Evolutionary conservation across 2,797 vertebrate genomes (phyloP).

Genomic region (Coregonus suidteri): DNA sequence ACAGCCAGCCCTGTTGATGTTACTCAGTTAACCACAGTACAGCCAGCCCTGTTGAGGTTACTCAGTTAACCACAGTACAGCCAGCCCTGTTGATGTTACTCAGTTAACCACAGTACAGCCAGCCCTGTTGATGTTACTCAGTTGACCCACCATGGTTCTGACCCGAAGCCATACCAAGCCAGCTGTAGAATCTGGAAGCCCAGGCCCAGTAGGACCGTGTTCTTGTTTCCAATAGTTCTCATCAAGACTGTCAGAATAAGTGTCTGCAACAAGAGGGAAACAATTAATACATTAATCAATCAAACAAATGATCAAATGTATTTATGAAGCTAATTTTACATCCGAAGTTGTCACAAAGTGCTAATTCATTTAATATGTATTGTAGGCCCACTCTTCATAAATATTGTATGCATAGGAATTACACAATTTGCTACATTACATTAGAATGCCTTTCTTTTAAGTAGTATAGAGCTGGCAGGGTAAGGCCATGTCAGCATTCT

Average conservation of each 20-base stretch:
- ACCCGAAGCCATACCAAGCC: constrained; percentile 92
- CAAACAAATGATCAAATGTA: not conserved
- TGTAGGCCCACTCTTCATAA: not conserved
- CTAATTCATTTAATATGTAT: not conserved
- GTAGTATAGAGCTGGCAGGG: not conserved
- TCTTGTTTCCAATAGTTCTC: constrained; percentile 93
- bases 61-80: too few species aligned
- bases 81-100: not conserved
- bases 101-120: too few species aligned
- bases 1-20: not conserved
- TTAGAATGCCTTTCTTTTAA: not conserved
- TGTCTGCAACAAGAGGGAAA: constrained; percentile 75
- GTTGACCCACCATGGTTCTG: constrained; percentile 88
- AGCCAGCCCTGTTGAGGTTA: not conserved
- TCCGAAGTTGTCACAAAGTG: not conserved
- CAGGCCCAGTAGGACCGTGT: constrained; percentile 91
- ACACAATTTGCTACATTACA: not conserved
- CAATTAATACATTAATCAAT: not conserved
- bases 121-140: not conserved
- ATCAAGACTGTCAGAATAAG: constrained; percentile 88
- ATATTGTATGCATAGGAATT: not conserved
- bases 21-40: too few species aligned
- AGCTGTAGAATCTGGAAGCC: constrained; percentile 91
- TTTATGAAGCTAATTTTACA: not conserved
- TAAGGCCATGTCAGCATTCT: not conserved